These are phyloP conservation scores for Conus canariensis DNA, from an alignment of 2,888 invertebrate genomes.

Conservation along the genomic window DNA sequence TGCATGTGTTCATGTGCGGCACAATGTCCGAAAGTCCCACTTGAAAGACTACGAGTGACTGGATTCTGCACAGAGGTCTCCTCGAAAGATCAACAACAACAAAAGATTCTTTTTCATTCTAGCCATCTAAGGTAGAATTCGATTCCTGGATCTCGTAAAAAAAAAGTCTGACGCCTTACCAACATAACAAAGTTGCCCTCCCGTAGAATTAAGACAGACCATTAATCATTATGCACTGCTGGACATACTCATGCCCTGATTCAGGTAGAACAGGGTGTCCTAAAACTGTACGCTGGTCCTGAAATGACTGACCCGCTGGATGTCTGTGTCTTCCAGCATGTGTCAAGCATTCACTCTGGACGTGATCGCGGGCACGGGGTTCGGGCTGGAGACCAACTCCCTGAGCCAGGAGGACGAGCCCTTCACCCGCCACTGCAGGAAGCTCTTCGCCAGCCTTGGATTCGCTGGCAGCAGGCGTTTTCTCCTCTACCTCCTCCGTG, in stretches of 20 bases:
- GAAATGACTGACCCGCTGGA: background rate
- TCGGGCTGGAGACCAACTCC: slow-evolving; percentile 48
- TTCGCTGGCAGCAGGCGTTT: no score
- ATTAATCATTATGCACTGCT: background rate
- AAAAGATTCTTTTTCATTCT: no score
- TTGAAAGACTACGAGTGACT: no score
- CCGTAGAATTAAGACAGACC: background rate
- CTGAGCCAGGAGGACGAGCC: slow-evolving; percentile 28
- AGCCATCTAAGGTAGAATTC: no score
- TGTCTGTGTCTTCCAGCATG: background rate
- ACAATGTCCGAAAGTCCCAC: no score
- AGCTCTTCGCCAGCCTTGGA: slow-evolving; percentile 30
- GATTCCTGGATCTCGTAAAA: background rate
- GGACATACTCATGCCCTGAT: no score
- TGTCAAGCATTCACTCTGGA: slow-evolving; percentile 40
- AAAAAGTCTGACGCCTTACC: background rate
- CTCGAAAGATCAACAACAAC: no score
- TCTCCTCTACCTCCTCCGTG: no score
- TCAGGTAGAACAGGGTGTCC: no score
- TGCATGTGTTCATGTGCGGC: no score
- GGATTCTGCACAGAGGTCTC: no score
- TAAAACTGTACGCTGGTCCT: background rate
- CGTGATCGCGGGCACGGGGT: slow-evolving; percentile 44
- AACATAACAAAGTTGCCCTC: background rate
- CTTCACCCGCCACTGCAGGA: background rate